Evolutionary conservation across 1,140 invertebrate genomes (phyloP).

Genomic region (Euwallacea similis): DNA sequence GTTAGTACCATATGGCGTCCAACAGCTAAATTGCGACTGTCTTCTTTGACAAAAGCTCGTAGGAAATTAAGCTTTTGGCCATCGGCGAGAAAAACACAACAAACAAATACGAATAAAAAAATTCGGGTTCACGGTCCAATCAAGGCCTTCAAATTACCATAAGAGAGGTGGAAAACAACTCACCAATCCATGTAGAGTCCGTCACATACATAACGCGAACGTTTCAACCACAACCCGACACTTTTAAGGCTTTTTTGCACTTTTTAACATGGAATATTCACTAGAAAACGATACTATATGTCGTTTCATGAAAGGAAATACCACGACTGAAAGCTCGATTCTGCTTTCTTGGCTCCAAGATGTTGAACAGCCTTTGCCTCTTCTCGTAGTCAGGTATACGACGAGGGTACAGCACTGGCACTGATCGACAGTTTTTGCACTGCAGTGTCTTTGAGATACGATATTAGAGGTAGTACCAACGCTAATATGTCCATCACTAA

Average conservation of each 20-base stretch:
- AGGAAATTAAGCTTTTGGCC: no score
- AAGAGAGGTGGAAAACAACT: neutral
- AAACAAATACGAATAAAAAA: no score
- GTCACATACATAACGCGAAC: constrained; percentile 16
- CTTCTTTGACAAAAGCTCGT: no score
- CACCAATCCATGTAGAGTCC: constrained; percentile 17
- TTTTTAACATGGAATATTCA: no score
- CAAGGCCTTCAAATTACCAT: no score
- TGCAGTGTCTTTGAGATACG: neutral
- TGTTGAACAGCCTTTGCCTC: constrained; percentile 31
- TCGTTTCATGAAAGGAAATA: constrained; percentile 14
- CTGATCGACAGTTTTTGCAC: constrained; percentile 20
- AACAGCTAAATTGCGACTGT: no score
- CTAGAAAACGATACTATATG: neutral
- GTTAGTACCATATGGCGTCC: no score
- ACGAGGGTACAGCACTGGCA: constrained; percentile 25
- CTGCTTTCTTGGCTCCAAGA: constrained; percentile 18
- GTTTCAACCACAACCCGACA: no score
- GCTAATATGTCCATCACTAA: no score
- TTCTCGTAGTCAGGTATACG: constrained; percentile 30
- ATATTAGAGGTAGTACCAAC: no score
- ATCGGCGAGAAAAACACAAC: no score
- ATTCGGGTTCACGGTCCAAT: no score
- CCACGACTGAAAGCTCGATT: constrained; percentile 22
- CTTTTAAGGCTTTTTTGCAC: neutral